phyloP scores from a whole-genome alignment of 2,113 vertebrate species.

The Gymnarchus niloticus region DNA sequence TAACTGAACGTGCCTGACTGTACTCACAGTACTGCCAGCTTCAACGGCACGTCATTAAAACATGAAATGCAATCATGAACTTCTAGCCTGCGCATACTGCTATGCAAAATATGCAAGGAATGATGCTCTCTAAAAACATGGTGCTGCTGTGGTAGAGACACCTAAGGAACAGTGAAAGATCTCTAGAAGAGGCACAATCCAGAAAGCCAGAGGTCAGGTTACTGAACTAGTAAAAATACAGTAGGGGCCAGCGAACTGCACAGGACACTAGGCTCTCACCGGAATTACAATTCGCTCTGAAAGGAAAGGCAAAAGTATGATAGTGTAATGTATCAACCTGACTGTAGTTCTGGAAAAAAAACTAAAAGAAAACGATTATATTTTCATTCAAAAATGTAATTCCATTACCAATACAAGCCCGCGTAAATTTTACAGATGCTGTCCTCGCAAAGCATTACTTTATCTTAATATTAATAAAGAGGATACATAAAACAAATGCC shows the following conservation, averaged over 20 bases:
- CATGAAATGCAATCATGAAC: neutral
- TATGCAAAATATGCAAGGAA: neutral
- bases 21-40: neutral
- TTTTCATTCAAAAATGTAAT: no score
- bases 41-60: neutral
- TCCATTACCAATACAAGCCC: neutral
- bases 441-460: neutral
- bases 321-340: neutral
- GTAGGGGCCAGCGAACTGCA: neutral
- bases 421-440: neutral
- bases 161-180: neutral
- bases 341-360: neutral
- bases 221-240: conserved; percentile 5
- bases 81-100: neutral
- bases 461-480: no score
- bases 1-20: neutral
- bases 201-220: conserved; percentile 11
- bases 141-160: neutral
- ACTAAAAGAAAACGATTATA: no score
- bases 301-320: neutral
- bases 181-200: conserved; percentile 4
- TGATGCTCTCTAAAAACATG: neutral
- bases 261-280: neutral
- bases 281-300: neutral
- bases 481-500: no score